A percentile compares a stretch with the other conserved stretches of the same genome.
Evolutionary conservation across 2,888 invertebrate genomes (phyloP).

Genomic region (Ophioninae sp.): DNA sequence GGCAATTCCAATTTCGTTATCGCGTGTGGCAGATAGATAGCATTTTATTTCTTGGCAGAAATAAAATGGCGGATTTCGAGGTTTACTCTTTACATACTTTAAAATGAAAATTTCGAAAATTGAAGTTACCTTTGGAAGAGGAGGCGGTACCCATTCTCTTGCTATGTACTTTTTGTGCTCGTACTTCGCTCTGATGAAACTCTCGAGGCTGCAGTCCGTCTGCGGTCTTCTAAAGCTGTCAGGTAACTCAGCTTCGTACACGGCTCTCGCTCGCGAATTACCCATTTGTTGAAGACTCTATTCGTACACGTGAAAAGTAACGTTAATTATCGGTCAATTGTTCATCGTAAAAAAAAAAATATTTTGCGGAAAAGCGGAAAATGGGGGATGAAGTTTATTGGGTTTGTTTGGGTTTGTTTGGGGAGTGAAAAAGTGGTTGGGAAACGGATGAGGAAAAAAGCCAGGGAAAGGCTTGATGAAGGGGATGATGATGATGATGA

Average conservation of each 20-base stretch:
- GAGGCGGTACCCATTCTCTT: slow-evolving; percentile 97
- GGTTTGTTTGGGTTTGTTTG: too few relatives aligned
- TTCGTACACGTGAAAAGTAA: slow-evolving; percentile 25
- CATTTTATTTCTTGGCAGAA: background rate
- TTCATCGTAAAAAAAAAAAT: too few relatives aligned
- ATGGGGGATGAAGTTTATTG: too few relatives aligned
- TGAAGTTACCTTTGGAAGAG: slow-evolving; percentile 88
- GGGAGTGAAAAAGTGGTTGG: too few relatives aligned
- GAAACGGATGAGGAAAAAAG: too few relatives aligned
- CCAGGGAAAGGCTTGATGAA: too few relatives aligned
- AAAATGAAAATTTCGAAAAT: background rate
- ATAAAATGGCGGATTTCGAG: background rate
- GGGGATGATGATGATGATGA: too few relatives aligned
- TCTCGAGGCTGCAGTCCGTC: slow-evolving; percentile 95
- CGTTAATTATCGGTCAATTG: too few relatives aligned
- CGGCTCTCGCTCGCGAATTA: slow-evolving; percentile 97
- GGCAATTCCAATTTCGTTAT: slow-evolving; percentile 27
- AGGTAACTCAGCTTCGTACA: slow-evolving; percentile 98
- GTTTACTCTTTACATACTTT: too few relatives aligned
- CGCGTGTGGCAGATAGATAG: background rate
- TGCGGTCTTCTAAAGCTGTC: slow-evolving; percentile 98
- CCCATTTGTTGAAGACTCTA: slow-evolving; percentile 97
- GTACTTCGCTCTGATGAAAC: slow-evolving; percentile 98
- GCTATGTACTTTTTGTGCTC: slow-evolving; percentile 99
- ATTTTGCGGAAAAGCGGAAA: too few relatives aligned